Base-by-base conservation (phyloP, 1,140 invertebrate genomes). In the Drosophila nebulosa region DNA sequence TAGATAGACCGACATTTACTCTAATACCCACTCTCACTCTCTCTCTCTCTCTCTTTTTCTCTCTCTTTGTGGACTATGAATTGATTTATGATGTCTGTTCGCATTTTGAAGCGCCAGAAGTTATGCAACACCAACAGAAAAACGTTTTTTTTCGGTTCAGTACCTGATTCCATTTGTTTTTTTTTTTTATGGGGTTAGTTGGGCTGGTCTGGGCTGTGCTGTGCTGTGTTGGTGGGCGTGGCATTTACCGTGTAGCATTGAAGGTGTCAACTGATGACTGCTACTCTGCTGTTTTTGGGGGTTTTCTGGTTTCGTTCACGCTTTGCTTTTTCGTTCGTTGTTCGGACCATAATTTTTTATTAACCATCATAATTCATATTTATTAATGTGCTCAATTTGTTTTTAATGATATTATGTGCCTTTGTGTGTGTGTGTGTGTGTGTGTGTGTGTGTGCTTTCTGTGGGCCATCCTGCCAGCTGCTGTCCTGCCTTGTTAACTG, bases 361-460 rank as follows among this genome's bases (percentile, higher is more conserved):
- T 84, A 79, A 79, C 75, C 75, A 83, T 72, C 79, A 83, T 84
- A 75, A 83, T 78, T 84, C 80, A 84, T 79, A 83, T 76, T 84
- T 83, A 83, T 83, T 84, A 83, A 83, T 83, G 79, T 76, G 67
- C 80, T 84, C 79, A 83, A 83, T 84, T 83, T 79, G 79, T 79
- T 79, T 75, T 83, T 84, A 83, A 83, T 83, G 79, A 84, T 78
- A 75, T 84, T 84, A 73, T 68, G 61, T 64, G 58, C 57, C 30
- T 56, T 53, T 35, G 22, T 36, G 16, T 24, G 55, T 57, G 10
- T 59, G 27, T 57, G 24, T 64, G 52, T 27, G 35, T 32, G 42
- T 16, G 7, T 21, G 39, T 46, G 18, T 46, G 14, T 42, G 16
- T 46, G 18, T 52, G 21, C 16, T 46, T 46, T n/a, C n/a, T 46